A percentile compares a stretch with the other conserved stretches of the same genome.
These are phyloP conservation scores for Siphlonurus alternatus DNA, from an alignment of 2,888 invertebrate species.

Conservation along the genomic window DNA sequence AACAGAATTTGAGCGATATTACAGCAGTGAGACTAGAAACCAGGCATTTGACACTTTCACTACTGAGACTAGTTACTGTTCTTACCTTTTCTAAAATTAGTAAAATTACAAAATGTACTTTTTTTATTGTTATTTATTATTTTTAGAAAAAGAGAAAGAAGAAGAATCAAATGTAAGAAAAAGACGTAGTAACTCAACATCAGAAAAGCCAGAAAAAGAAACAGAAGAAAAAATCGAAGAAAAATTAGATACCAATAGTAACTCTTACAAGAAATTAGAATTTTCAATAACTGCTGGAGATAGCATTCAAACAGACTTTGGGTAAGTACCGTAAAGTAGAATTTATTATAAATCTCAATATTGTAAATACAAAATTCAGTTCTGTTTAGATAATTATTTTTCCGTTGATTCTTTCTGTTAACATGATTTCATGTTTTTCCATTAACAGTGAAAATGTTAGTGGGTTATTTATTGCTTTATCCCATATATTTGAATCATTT, in stretches of 20 bases:
- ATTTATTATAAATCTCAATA: not conserved
- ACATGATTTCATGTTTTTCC: too few species aligned
- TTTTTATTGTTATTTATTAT: not conserved
- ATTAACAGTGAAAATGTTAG: too few species aligned
- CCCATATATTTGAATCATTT: too few species aligned
- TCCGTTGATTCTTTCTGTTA: too few species aligned
- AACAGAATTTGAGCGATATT: too few species aligned
- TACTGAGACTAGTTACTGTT: too few species aligned
- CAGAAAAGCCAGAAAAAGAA: not conserved
- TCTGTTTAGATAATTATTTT: not conserved
- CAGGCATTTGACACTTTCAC: too few species aligned
- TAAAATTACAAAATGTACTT: too few species aligned
- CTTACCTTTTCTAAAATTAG: too few species aligned
- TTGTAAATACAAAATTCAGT: constrained; percentile 2
- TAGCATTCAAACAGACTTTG: constrained; percentile 73
- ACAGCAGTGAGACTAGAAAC: too few species aligned
- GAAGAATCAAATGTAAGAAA: not conserved
- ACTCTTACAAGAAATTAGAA: constrained; percentile 17
- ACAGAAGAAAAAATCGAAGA: constrained; percentile 3
- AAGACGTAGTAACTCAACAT: not conserved
- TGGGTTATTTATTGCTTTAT: too few species aligned
- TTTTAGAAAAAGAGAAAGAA: not conserved
- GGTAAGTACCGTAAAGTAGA: constrained; percentile 29
- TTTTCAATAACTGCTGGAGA: constrained; percentile 49
- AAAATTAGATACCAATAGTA: constrained; percentile 12